phyloP scores from a whole-genome alignment of 2,797 vertebrate species.

The Lithobates pipiens region DNA sequence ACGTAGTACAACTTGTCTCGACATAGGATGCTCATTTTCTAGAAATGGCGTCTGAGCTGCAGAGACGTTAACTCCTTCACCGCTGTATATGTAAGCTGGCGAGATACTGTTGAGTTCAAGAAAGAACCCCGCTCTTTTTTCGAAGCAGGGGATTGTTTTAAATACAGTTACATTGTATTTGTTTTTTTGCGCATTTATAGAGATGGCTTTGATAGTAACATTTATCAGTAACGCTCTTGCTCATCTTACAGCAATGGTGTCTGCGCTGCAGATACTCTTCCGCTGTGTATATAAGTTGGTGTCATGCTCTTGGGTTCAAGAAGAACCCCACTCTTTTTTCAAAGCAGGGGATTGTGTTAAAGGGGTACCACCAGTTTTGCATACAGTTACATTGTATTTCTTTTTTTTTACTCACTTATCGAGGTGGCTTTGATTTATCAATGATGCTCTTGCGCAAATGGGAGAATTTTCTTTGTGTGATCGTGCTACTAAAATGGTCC shows the following conservation, averaged over 20 bases:
- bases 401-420: too few species aligned
- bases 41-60: conserved; percentile 5
- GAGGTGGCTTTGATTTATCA: too few species aligned
- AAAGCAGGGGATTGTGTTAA: not conserved
- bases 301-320: not conserved
- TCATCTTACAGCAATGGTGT: not conserved
- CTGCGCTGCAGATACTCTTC: not conserved
- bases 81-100: too few species aligned
- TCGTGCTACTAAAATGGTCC: too few species aligned
- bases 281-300: too few species aligned
- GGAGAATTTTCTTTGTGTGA: too few species aligned
- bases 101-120: not conserved
- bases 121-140: not conserved
- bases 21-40: not conserved
- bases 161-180: not conserved
- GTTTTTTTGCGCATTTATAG: too few species aligned
- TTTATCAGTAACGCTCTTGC: not conserved
- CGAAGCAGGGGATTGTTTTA: not conserved
- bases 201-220: too few species aligned
- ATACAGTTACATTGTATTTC: not conserved
- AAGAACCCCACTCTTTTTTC: not conserved
- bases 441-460: too few species aligned
- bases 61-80: conserved; percentile 16
- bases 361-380: not conserved
- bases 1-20: not conserved